These are phyloP conservation scores for Anthopleura xanthogrammica DNA, from an alignment of 92 coral and sea anemone species.

Conservation along the genomic window DNA sequence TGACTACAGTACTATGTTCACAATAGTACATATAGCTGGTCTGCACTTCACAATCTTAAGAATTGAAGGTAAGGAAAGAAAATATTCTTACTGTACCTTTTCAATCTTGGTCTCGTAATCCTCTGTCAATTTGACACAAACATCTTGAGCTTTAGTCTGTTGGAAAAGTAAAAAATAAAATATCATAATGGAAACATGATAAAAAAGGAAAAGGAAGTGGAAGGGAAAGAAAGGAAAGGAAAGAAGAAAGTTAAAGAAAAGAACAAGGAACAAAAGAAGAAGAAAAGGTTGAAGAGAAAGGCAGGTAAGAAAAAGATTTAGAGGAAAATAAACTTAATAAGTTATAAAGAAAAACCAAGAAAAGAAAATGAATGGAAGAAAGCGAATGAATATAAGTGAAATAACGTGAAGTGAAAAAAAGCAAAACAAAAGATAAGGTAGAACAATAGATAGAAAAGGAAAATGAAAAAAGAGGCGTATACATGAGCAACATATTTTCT, in stretches of 20 bases:
- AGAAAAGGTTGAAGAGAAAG: not conserved
- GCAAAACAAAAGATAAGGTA: too few relatives aligned
- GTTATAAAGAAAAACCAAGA: not conserved
- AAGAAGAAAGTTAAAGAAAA: too few relatives aligned
- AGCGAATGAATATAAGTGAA: not conserved
- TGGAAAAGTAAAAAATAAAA: not conserved
- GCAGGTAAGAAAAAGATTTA: not conserved
- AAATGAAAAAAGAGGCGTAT: not conserved
- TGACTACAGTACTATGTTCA: too few relatives aligned
- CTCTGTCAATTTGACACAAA: conserved; percentile 90
- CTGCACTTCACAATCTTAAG: too few relatives aligned
- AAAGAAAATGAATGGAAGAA: not conserved
- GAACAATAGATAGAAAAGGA: not conserved
- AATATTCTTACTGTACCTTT: conserved; percentile 43
- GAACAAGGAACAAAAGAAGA: too few relatives aligned
- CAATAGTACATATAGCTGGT: too few relatives aligned
- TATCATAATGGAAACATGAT: not conserved
- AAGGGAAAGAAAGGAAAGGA: too few relatives aligned
- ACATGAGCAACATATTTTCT: not conserved
- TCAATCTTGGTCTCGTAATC: conserved; percentile 90
- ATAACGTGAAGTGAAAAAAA: too few relatives aligned
- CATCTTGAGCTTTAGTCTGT: conserved; percentile 92
- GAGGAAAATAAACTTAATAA: not conserved
- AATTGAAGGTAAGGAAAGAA: too few relatives aligned
- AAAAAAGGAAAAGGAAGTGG: not conserved